phyloP scores from a whole-genome alignment of 2,113 vertebrate species.

The Phylloscopus whistleri region DNA sequence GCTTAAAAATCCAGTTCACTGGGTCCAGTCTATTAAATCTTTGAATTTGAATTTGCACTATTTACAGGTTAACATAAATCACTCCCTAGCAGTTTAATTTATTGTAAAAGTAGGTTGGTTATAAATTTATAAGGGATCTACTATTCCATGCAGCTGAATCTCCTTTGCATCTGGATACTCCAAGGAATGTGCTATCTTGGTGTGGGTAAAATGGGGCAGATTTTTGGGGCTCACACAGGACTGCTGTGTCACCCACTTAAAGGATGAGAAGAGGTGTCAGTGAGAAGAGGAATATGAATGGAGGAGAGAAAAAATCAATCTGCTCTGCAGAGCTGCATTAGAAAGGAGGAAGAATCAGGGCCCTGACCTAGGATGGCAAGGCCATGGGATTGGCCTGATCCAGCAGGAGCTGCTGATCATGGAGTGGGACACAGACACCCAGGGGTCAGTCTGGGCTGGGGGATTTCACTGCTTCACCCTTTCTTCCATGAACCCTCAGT shows the following conservation, averaged over 20 bases:
- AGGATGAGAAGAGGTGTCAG: background rate
- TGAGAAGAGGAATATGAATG: background rate
- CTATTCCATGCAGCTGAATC: background rate
- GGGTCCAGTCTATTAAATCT: background rate
- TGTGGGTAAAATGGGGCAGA: background rate
- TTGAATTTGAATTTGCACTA: background rate
- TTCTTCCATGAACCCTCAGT: background rate
- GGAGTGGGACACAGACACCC: background rate
- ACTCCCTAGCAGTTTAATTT: background rate
- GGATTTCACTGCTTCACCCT: background rate
- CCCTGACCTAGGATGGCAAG: background rate
- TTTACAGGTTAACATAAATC: background rate
- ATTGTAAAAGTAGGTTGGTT: background rate
- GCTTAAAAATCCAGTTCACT: background rate
- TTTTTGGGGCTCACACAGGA: rapidly evolving
- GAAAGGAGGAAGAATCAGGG: background rate
- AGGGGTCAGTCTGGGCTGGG: background rate
- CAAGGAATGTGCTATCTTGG: rapidly evolving
- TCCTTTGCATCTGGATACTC: background rate
- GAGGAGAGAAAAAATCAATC: background rate
- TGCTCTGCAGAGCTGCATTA: background rate
- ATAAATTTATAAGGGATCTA: background rate
- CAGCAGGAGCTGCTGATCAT: background rate
- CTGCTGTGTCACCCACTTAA: background rate
- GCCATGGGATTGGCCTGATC: background rate